Evolutionary conservation across 2,797 vertebrate genomes (phyloP), one percentile per base, ranked within the genome.

Genomic region (Parambassis ranga): DNA sequence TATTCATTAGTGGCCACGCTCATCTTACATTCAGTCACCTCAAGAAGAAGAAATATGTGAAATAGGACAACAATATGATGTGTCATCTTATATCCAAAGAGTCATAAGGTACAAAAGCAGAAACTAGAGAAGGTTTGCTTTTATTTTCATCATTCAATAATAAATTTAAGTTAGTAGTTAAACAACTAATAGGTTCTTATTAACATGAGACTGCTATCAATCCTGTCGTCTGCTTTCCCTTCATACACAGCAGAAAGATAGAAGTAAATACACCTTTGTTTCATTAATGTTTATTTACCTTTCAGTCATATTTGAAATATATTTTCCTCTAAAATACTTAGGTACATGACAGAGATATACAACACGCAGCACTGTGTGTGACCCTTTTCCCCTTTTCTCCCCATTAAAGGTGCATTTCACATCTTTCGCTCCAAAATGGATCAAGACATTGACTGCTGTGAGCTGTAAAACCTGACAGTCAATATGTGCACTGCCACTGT

Each of bases 231-330:
- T n/a, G n/a, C n/a, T n/a, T 46, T 46, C 16, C 10, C 1, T 10
- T 56, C 37, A 28, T n/a, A 48, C 16, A 27, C 11, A 61, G 36
- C n/a, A 27, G 20, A 55, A 23, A 49, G 58, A 71, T 6, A n/a
- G 62, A 49, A 36, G 48, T 26, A 56, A 60, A 26, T 26, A 30
- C 32, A 47, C 18, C 9, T 33, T 65, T 62, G 57, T 77, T 89
- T 90, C 67, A 87, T 71, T 58, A 42, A 76, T 83, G 70, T 92
- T 91, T 92, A 92, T 93, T 93, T 85, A 85, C 85, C 86, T 84
- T 86, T 87, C 82, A 84, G 81, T 91, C 88, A 90, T 87, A 86
- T 90, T 86, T 92, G 89, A 93, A 92, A 92, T 90, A 90, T 90
- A 91, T 83, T 88, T 90, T 83, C 84, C 75, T 91, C 82, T 89